A percentile compares a stretch with the other conserved stretches of the same genome.
These are phyloP conservation scores for Petroica traversi DNA, from an alignment of 2,113 vertebrate genomes.

Conservation along the genomic window DNA sequence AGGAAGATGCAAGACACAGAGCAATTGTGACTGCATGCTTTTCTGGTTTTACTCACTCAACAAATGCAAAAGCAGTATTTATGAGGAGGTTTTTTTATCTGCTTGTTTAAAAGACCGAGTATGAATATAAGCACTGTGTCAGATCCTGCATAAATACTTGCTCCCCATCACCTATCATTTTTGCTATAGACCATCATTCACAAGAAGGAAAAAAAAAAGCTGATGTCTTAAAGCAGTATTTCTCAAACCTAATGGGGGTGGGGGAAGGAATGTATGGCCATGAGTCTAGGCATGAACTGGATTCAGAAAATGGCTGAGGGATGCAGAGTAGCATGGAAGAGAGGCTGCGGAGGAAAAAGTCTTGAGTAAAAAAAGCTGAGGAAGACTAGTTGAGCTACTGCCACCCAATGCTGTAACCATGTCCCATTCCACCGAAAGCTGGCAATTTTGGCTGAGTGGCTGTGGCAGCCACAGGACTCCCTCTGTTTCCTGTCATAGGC, in stretches of 20 bases:
- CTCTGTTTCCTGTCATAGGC: neutral
- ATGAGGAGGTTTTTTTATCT: neutral
- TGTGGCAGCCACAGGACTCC: neutral
- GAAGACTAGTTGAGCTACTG: neutral
- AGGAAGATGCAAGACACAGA: neutral
- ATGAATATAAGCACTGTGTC: neutral
- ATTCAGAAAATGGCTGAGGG: neutral
- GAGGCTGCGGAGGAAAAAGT: neutral
- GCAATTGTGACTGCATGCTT: neutral
- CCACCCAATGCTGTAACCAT: neutral
- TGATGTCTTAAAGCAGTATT: neutral
- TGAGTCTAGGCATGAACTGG: fast-evolving
- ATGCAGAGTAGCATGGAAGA: neutral
- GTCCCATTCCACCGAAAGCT: neutral
- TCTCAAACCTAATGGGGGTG: neutral
- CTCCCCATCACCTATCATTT: neutral
- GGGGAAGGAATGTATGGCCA: neutral
- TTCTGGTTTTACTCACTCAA: neutral
- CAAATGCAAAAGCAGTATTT: neutral
- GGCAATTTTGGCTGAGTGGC: neutral
- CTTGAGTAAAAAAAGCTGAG: neutral
- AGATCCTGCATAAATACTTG: neutral
- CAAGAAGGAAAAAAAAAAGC: neutral
- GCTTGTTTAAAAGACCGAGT: neutral
- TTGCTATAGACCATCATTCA: neutral